Percentiles rank a stretch among this genome's conserved stretches.
phyloP scores from a whole-genome alignment of 2,113 vertebrate species.

The Catagonus wagneri region DNA sequence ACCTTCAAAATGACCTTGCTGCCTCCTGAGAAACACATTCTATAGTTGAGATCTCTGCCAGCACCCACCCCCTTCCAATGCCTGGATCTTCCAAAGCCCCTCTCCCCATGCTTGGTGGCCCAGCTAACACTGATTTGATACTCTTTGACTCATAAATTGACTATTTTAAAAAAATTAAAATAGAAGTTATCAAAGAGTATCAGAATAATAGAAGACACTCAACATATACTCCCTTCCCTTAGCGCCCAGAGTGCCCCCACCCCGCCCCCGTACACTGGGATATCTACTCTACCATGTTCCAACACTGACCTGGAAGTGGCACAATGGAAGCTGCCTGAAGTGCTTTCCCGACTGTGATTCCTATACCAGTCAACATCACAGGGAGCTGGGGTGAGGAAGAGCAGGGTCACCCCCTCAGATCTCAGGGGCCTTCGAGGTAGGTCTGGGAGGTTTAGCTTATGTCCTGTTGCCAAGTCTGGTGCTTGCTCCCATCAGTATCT shows the following conservation, averaged over 20 bases:
- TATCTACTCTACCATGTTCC: not conserved
- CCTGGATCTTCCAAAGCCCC: not conserved
- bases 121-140: constrained; percentile 72
- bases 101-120: not conserved
- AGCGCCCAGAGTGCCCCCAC: not conserved
- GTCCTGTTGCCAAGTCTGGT: constrained; percentile 29
- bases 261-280: not conserved
- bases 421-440: not conserved
- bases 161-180: constrained; percentile 27
- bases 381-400: not conserved
- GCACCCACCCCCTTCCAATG: not conserved
- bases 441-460: constrained; percentile 53
- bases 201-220: constrained; percentile 17
- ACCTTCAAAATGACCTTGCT: constrained; percentile 40
- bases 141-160: constrained; percentile 58
- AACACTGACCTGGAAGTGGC: not conserved
- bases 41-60: not conserved
- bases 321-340: constrained; percentile 53
- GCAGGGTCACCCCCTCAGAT: not conserved
- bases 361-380: not conserved
- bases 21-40: constrained; percentile 52
- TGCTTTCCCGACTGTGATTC: constrained; percentile 49
- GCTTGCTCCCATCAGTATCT: not conserved
- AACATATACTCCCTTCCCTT: not conserved
- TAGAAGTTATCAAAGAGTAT: constrained; percentile 35